Conservation (phyloP, 1,140 invertebrate genomes). For the Muscidifurax raptorellus region DNA sequence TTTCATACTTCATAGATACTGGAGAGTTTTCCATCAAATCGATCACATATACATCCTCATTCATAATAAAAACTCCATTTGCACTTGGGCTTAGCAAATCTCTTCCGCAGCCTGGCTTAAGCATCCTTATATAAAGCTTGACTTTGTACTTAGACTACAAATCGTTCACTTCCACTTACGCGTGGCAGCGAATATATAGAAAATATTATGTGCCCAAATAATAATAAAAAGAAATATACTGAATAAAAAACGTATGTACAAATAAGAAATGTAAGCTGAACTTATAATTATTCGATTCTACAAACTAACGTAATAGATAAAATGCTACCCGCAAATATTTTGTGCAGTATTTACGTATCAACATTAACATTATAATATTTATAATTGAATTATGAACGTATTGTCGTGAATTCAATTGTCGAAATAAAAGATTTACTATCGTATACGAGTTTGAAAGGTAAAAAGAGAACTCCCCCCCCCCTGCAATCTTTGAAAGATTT, state of each 20-base stretch:
- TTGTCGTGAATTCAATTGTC: neutral
- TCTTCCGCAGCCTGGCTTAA: neutral
- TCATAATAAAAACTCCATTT: slow-evolving; percentile 21
- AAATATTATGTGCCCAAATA: neutral
- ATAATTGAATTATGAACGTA: neutral
- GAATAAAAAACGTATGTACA: neutral
- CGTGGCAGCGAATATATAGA: neutral
- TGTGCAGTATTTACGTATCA: too few species aligned
- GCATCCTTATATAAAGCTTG: neutral
- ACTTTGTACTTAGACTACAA: neutral
- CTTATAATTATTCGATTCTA: neutral
- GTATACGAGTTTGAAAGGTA: neutral
- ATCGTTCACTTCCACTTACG: neutral
- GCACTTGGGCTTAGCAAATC: slow-evolving; percentile 1
- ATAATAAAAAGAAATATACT: neutral
- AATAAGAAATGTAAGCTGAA: neutral
- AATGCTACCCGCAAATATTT: neutral
- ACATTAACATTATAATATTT: neutral
- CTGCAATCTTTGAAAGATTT: neutral
- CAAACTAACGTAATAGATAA: neutral
- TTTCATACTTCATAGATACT: neutral
- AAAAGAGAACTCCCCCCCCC: neutral
- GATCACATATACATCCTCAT: neutral
- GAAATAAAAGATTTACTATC: neutral
- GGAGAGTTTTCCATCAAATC: neutral